phyloP scores from a whole-genome alignment of 2,797 vertebrate species.

The Anguilla marmorata region DNA sequence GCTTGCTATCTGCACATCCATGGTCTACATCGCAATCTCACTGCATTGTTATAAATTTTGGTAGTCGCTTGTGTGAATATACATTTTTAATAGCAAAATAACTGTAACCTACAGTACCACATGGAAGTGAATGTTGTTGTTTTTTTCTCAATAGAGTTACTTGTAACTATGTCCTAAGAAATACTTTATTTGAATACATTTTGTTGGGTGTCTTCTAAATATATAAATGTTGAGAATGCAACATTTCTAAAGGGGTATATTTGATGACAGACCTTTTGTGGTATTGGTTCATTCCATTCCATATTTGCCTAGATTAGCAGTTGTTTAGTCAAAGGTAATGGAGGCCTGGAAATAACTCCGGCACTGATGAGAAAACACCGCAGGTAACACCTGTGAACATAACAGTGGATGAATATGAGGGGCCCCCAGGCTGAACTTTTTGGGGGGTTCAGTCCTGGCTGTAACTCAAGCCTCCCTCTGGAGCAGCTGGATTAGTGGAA shows the following conservation, averaged over 20 bases:
- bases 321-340: neutral
- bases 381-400: neutral
- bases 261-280: no score
- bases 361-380: neutral
- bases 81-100: no score
- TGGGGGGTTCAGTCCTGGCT: neutral
- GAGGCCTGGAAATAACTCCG: neutral
- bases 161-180: no score
- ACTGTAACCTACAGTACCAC: no score
- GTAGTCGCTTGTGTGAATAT: no score
- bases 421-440: neutral
- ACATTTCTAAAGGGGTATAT: no score
- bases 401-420: neutral
- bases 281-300: no score
- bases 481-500: conserved; percentile 19
- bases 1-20: no score
- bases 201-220: no score
- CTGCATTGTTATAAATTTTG: neutral
- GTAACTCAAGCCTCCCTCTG: conserved; percentile 7
- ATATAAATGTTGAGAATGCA: no score
- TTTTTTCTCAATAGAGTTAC: neutral
- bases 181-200: no score
- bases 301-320: neutral
- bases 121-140: neutral
- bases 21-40: neutral